A percentile compares a stretch with the other conserved stretches of the same genome.
These are phyloP conservation scores for Glyphotaelius pellucidus DNA, from an alignment of 2,888 invertebrate genomes.

Conservation along the genomic window DNA sequence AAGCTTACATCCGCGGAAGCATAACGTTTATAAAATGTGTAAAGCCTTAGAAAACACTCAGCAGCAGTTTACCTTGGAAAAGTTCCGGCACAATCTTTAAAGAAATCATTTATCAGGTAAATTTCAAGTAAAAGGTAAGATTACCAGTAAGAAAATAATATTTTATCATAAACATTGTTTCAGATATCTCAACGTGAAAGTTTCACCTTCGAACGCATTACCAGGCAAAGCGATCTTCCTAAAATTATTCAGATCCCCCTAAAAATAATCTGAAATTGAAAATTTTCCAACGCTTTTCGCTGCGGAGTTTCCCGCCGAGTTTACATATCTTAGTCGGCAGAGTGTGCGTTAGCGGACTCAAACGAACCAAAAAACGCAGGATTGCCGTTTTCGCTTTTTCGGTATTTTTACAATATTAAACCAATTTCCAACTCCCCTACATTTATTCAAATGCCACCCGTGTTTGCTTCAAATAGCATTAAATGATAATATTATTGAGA, in stretches of 20 bases:
- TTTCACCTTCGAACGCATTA: neutral
- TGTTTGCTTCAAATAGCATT: neutral
- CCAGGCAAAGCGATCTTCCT: conserved; percentile 24
- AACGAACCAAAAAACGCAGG: conserved; percentile 12
- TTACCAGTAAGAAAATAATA: neutral
- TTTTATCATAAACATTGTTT: neutral
- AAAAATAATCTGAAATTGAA: conserved; percentile 38
- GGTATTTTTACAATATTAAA: conserved; percentile 8
- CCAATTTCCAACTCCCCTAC: neutral
- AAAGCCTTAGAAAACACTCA: neutral
- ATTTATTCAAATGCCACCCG: neutral
- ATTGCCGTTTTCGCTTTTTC: neutral
- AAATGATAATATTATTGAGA: neutral
- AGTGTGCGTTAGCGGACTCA: conserved; percentile 13
- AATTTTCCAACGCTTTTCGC: neutral
- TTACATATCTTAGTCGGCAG: conserved; percentile 20
- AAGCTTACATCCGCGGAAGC: neutral
- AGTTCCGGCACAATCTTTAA: neutral
- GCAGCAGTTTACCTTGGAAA: neutral
- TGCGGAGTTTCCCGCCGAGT: neutral
- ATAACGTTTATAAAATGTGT: neutral
- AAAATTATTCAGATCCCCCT: conserved; percentile 40
- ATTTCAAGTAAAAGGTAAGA: neutral
- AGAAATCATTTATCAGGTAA: neutral
- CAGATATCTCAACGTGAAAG: neutral